Conservation (phyloP, 2,113 vertebrate genomes). For the Synchiropus splendidus region DNA sequence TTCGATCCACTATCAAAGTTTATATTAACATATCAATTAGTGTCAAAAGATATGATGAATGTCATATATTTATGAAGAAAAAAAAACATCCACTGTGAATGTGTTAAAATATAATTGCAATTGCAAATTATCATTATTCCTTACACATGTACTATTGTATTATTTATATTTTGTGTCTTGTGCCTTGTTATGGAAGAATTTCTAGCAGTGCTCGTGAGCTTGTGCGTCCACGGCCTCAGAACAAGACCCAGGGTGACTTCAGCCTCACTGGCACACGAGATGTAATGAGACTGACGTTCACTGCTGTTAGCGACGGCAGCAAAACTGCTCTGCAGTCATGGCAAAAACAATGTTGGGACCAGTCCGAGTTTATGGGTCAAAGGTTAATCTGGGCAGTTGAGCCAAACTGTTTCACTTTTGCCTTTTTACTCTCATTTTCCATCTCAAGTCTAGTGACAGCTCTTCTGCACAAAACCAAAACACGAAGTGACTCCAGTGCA, state of each 20-base stretch:
- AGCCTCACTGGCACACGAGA: conserved; percentile 5
- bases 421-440: conserved; percentile 4
- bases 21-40: too few relatives aligned
- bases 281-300: conserved; percentile 25
- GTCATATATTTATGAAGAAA: too few relatives aligned
- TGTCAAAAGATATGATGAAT: too few relatives aligned
- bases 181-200: too few relatives aligned
- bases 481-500: conserved; percentile 1
- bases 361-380: conserved; percentile 14
- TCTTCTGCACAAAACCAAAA: conserved; percentile 6
- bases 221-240: conserved; percentile 16
- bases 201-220: too few relatives aligned
- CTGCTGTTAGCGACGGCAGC: conserved; percentile 15
- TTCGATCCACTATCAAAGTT: too few relatives aligned
- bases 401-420: neutral
- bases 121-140: too few relatives aligned
- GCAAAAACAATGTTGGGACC: conserved; percentile 1
- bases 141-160: too few relatives aligned
- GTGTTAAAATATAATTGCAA: too few relatives aligned
- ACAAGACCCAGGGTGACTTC: conserved; percentile 14
- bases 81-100: too few relatives aligned
- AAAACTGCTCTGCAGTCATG: conserved; percentile 10
- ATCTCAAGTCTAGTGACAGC: too few relatives aligned
- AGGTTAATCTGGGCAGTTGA: conserved; percentile 5
- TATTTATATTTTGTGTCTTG: too few relatives aligned